Conservation (phyloP, 1,140 invertebrate species). For the Vollenhovia emeryi region DNA sequence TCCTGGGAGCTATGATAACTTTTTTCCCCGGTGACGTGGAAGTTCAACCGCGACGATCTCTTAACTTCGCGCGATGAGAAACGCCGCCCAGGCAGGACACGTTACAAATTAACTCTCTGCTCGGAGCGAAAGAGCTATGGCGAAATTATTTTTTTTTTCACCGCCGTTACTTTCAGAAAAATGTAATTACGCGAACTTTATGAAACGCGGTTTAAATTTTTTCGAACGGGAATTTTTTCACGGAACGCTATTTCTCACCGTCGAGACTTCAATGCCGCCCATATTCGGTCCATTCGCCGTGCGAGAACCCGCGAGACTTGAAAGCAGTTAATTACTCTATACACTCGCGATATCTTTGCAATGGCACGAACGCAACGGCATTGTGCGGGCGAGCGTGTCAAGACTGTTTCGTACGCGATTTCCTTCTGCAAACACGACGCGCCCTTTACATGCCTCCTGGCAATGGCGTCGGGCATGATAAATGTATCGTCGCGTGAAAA, state of each 20-base stretch:
- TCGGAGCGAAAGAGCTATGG: background rate
- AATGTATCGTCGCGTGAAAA: slow-evolving; percentile 67
- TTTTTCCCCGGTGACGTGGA: slow-evolving; percentile 37
- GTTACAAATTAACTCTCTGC: slow-evolving; percentile 36
- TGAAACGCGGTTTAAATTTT: background rate
- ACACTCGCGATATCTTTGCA: background rate
- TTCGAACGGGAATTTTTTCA: slow-evolving; percentile 10
- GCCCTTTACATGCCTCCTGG: slow-evolving; percentile 48
- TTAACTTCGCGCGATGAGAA: slow-evolving; percentile 19
- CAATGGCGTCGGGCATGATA: slow-evolving; percentile 64
- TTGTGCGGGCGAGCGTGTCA: background rate
- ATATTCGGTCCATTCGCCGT: background rate
- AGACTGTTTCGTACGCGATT: slow-evolving; percentile 21
- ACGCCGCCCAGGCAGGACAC: background rate
- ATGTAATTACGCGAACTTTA: slow-evolving; percentile 12
- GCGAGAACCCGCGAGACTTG: background rate
- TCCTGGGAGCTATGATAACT: slow-evolving; percentile 46
- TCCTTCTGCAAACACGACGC: slow-evolving; percentile 32
- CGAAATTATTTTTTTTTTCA: slow-evolving; percentile 1
- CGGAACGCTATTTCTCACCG: background rate
- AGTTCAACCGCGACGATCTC: slow-evolving; percentile 29
- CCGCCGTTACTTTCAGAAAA: slow-evolving; percentile 9
- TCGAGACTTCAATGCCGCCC: slow-evolving; percentile 10
- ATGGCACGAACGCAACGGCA: background rate
- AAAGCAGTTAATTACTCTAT: slow-evolving; percentile 18